Evolutionary conservation across 2,888 invertebrate species (phyloP), one percentile per base, ranked within the genome.

Genomic region (Mythimna ferrago): DNA sequence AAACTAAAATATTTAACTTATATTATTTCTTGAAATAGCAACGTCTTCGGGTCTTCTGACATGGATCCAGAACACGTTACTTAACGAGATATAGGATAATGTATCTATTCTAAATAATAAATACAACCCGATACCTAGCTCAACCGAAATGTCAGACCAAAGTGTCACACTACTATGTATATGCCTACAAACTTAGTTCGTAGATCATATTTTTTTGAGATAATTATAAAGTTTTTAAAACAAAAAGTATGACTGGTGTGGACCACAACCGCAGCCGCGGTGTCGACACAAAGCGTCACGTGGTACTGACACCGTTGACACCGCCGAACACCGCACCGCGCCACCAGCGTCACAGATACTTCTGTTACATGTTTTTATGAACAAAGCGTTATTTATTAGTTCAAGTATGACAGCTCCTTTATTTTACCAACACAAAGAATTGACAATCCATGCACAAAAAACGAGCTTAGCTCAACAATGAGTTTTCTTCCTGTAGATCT

Each of bases 251-350:
- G 11, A 16, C 26, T 16, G 35, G 7, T 58, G 57, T 51, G 35
- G 54, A 71, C 68, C 62, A 35, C 62, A 69, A 68, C 83, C 75
- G 76, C 76, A 71, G 57, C 72, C 64, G 64, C 41, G 73, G 83
- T 82, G 72, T 79, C 74, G 69, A 26, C 19, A 60, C 71, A 51
- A 19, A 44, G 61, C 65, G 73, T 61, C 68, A 70, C 11, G 53
- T 53, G 57, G 14, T 32, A 11, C 44, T 21, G 75, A 68, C 82
- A 66, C 41, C 32, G 11, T 26, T n/a, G 65, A 44, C 53, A 54
- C 14, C 63, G 11, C 19, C 61, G 21, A 51, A 51, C 64, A 57
- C 41, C 62, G 35, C 74, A 21, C 44, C 56, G 32, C 57, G 35
- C 26, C 11, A 73, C 21, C 32, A 16, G 26, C 6, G n/a, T 16